These are phyloP conservation scores for Pocillopora damicornis DNA, from an alignment of 64 coral and sea anemone genomes.

Conservation along the genomic window DNA sequence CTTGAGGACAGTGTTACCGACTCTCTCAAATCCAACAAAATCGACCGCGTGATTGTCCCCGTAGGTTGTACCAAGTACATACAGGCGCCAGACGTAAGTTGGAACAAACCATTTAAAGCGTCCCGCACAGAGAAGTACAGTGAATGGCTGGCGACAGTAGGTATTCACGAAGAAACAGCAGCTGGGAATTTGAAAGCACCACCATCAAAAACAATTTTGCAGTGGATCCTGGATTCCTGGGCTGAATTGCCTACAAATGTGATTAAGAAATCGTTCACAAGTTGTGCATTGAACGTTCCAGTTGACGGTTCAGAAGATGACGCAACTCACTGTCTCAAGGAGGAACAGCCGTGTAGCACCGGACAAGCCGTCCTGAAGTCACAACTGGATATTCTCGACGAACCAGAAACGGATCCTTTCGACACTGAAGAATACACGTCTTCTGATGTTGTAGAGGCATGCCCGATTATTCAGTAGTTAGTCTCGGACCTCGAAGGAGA, in stretches of 20 bases:
- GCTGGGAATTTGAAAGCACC: neutral
- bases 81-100: too few species aligned
- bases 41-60: too few species aligned
- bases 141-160: slow-evolving; percentile 6
- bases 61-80: too few species aligned
- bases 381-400: too few species aligned
- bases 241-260: slow-evolving; percentile 31
- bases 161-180: slow-evolving; percentile 25
- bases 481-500: neutral
- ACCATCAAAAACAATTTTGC: slow-evolving; percentile 2
- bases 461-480: neutral
- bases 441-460: neutral
- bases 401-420: too few species aligned
- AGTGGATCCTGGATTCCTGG: slow-evolving; percentile 48
- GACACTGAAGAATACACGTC: neutral
- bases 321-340: slow-evolving; percentile 27
- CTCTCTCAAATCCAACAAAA: too few species aligned
- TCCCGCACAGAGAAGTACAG: neutral
- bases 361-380: neutral
- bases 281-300: slow-evolving; percentile 19
- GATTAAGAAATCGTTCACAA: too few species aligned
- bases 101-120: too few species aligned
- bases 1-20: too few species aligned
- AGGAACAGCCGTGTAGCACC: slow-evolving; percentile 46
- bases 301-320: slow-evolving; percentile 3